phyloP scores from a whole-genome alignment of 2,888 invertebrate genomes.

The Sycophila texana region DNA sequence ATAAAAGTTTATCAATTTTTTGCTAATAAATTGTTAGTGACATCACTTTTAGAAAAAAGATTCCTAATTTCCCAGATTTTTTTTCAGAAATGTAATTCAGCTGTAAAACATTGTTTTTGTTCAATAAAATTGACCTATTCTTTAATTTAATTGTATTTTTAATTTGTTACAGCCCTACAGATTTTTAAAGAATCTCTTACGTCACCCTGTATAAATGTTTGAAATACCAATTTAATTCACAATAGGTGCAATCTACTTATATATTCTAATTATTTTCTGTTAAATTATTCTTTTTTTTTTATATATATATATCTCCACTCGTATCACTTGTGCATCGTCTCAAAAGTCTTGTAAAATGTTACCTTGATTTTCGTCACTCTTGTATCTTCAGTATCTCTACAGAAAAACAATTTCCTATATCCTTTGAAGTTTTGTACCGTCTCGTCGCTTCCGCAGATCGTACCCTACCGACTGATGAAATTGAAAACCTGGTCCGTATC shows the following conservation, averaged over 20 bases:
- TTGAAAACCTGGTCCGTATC: conserved; percentile 36
- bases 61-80: no score
- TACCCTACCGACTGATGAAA: conserved; percentile 40
- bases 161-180: no score
- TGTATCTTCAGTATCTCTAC: conserved; percentile 20
- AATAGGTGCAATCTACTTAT: no score
- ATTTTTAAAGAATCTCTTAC: neutral
- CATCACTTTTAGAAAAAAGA: neutral
- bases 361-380: conserved; percentile 38
- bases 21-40: neutral
- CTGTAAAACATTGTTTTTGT: no score
- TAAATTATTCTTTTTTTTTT: conserved; percentile 1
- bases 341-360: conserved; percentile 31
- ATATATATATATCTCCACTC: neutral
- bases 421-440: conserved; percentile 22
- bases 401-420: conserved; percentile 19
- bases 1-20: neutral
- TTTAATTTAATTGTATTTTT: no score
- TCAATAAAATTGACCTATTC: no score
- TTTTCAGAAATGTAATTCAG: no score
- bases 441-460: conserved; percentile 24
- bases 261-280: no score
- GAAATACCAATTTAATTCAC: neutral
- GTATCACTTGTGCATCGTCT: conserved; percentile 9
- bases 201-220: neutral